These are phyloP conservation scores for Prunella himalayana DNA, from an alignment of 2,113 vertebrate genomes.

Conservation along the genomic window DNA sequence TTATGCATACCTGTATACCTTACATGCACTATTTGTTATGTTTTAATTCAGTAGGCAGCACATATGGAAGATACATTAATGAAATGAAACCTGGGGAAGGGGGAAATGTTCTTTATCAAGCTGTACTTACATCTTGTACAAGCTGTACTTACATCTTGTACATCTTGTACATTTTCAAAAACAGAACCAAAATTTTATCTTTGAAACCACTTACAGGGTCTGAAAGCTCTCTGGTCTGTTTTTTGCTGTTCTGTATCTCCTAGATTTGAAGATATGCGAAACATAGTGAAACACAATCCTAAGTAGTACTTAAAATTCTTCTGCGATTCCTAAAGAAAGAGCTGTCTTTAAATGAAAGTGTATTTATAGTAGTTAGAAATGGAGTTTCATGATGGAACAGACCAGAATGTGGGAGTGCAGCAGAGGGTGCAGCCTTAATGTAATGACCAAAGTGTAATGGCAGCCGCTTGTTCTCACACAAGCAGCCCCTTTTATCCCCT, in stretches of 20 bases:
- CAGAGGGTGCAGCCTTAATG: not conserved
- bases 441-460: not conserved
- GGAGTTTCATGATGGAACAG: not conserved
- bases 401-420: not conserved
- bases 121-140: not conserved
- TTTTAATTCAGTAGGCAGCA: not conserved
- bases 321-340: slow-evolving; percentile 75
- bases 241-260: slow-evolving; percentile 88
- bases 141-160: not conserved
- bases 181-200: not conserved
- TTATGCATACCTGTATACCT: not conserved
- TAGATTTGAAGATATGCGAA: not conserved
- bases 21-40: not conserved
- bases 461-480: not conserved
- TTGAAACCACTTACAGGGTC: slow-evolving; percentile 60
- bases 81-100: not conserved
- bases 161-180: not conserved
- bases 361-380: not conserved
- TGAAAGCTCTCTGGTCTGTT: slow-evolving; percentile 87
- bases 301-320: slow-evolving; percentile 85
- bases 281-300: slow-evolving; percentile 76
- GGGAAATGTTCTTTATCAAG: not conserved
- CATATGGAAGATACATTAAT: not conserved
- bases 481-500: not conserved
- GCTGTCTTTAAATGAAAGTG: not conserved